Base-by-base conservation (phyloP, 2,888 invertebrate species). In the Drosophila bunnanda region DNA sequence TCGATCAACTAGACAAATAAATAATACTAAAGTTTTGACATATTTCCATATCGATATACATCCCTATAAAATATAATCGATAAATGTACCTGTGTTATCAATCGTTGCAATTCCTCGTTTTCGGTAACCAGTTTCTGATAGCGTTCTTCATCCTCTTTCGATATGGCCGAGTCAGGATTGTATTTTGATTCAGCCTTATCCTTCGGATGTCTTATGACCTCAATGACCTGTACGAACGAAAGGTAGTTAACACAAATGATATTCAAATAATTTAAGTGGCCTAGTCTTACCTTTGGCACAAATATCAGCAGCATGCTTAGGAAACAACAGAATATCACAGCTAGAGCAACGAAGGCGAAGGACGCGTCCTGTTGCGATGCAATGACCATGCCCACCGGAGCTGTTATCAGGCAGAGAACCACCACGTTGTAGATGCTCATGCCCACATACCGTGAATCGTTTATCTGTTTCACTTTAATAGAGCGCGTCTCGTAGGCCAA, bases 351-450 rank as follows among this genome's bases (percentile, higher is more conserved):
- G 93, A 99, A 99, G 38, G 98, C 98, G 93, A 98, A 99, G 85
- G 98, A 97, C 52, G 99, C 99, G 92, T 99, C 98, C 92, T 99
- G 98, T 92, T 99, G 99, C 81, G 97, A 97, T 75, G 97, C 97
- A 86, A 99, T 99, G 79, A 99, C 98, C 93, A 99, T 95, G 46
- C 98, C 97, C 66, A 99, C 99, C 0, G 99, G 99, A 22, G 98
- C 99, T 10, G 99, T 99, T 92, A 99, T 99, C 88, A 99, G 94
- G 92, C 99, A 99, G 59, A 99, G 94, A 43, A 99, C 98, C 77
- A 99, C 99, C 81, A 99, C 99, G 93, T 99, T 99, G 94, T 99
- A 99, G 91, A 99, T 99, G 91, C 98, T 98, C 98, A 99, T 98
- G 79, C 98, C 99, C 30, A 99, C 99, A 92, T 98, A 98, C 89